Conservation (phyloP, 2,113 vertebrate species). For the Cariama cristata region DNA sequence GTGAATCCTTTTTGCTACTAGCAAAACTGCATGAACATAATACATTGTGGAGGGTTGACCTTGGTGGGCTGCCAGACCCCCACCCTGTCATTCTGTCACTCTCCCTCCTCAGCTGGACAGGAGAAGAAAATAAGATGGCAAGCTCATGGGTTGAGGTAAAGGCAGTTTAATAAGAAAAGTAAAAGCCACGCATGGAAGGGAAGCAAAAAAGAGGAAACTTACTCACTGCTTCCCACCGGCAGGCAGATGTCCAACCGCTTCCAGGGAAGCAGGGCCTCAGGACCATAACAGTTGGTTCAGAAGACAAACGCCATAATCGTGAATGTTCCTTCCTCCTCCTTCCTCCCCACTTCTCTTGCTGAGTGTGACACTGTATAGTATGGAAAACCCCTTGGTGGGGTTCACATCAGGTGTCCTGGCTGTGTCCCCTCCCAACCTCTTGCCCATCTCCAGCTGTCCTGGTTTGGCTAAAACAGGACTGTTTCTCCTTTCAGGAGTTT, state of each 20-base stretch:
- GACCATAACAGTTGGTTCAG: not conserved
- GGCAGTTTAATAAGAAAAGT: not conserved
- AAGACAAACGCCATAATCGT: not conserved
- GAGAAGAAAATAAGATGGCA: not conserved
- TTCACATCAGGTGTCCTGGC: not conserved
- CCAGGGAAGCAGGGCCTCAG: not conserved
- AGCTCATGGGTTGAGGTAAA: not conserved
- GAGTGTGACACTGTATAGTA: no score
- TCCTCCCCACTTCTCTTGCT: not conserved
- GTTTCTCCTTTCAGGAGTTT: no score
- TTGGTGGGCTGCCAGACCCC: not conserved
- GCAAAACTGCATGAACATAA: not conserved
- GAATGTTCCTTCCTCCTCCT: not conserved
- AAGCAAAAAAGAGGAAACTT: not conserved
- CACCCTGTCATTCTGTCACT: not conserved
- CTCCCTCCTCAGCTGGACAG: not conserved
- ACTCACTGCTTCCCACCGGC: not conserved
- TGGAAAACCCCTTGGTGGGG: not conserved
- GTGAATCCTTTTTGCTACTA: not conserved
- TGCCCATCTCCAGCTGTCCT: not conserved
- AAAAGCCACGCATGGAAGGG: accelerated
- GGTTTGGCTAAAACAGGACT: no score
- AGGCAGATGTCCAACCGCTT: not conserved
- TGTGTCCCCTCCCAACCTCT: not conserved
- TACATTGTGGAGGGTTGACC: not conserved